Conservation (phyloP, 2,113 vertebrate genomes). For the Enhydra lutris region DNA sequence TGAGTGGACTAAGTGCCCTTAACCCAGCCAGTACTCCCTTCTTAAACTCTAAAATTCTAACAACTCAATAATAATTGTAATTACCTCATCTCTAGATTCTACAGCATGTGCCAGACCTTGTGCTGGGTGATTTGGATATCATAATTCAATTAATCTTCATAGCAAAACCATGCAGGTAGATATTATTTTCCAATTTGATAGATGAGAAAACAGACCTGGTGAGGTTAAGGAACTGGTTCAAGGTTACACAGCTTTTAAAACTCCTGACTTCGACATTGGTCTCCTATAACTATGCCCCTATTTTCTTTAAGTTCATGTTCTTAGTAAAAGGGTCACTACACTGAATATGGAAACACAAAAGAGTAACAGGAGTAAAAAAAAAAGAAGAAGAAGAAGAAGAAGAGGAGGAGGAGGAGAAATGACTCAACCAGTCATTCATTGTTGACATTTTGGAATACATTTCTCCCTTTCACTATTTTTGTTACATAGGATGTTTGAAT, state of each 20-base stretch:
- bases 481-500: background rate
- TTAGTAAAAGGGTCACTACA: background rate
- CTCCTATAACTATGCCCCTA: background rate
- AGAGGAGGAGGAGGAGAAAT: background rate
- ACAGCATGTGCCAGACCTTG: background rate
- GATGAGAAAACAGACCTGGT: background rate
- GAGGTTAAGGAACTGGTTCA: background rate
- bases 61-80: background rate
- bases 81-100: background rate
- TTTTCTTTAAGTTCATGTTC: background rate
- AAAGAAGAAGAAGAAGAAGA: background rate
- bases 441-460: background rate
- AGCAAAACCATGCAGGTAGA: background rate
- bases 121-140: background rate
- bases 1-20: background rate
- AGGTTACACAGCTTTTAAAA: conserved; percentile 20
- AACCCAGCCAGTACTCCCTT: background rate
- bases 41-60: background rate
- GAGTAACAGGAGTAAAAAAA: background rate
- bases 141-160: background rate
- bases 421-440: background rate
- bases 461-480: background rate
- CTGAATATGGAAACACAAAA: background rate
- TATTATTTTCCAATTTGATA: background rate
- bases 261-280: background rate